Evolutionary conservation across 2,888 invertebrate genomes (phyloP).

Genomic region (Diaperis boleti): DNA sequence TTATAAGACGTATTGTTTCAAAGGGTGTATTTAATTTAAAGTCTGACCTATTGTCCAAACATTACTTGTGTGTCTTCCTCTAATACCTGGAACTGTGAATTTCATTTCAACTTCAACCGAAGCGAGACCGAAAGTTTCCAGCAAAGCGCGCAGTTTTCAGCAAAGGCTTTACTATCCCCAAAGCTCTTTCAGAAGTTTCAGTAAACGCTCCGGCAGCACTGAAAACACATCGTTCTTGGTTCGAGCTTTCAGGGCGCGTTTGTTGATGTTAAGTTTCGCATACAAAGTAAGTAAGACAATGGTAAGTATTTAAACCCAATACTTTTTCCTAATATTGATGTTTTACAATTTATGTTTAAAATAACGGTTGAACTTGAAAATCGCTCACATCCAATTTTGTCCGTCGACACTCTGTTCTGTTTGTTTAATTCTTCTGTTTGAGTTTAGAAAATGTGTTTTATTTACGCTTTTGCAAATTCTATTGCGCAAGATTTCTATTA

Average conservation of each 20-base stretch:
- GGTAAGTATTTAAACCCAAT: too few species aligned
- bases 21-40: too few species aligned
- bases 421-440: constrained; percentile 4
- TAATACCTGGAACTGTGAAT: too few species aligned
- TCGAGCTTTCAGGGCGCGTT: not conserved
- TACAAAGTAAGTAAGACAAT: too few species aligned
- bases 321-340: too few species aligned
- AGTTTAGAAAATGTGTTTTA: not conserved
- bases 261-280: too few species aligned
- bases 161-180: constrained; percentile 23
- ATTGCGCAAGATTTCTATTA: not conserved
- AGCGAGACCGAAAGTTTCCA: constrained; percentile 17
- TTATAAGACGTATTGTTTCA: too few species aligned
- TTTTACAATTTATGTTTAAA: not conserved
- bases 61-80: too few species aligned
- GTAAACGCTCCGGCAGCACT: constrained; percentile 7
- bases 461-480: not conserved
- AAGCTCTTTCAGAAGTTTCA: constrained; percentile 26
- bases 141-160: constrained; percentile 21
- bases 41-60: too few species aligned
- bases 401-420: not conserved
- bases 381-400: not conserved
- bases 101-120: too few species aligned
- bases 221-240: constrained; percentile 9
- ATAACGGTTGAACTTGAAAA: not conserved